Percentiles rank a stretch among this genome's conserved stretches.
These are phyloP conservation scores for Drosophila seguyi DNA, from an alignment of 1,140 invertebrate genomes.

Conservation along the genomic window DNA sequence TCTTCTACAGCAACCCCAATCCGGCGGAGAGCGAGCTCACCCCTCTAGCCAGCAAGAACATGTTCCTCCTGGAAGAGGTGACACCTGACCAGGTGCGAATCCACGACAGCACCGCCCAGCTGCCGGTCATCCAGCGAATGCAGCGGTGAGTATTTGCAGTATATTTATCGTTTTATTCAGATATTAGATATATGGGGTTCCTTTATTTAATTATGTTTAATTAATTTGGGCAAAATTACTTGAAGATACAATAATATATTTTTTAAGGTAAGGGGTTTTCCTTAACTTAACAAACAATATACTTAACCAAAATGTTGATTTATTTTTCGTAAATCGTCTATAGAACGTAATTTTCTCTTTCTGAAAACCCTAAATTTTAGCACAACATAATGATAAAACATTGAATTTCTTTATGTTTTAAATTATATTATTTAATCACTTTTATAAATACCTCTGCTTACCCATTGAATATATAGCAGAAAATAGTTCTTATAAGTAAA, in stretches of 20 bases:
- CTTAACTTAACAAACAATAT: too few species aligned
- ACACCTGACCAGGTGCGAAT: slow-evolving; percentile 90
- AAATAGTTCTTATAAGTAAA: slow-evolving; percentile 14
- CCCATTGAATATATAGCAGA: background rate
- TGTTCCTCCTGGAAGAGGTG: slow-evolving; percentile 80
- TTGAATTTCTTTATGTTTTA: background rate
- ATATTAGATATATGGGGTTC: background rate
- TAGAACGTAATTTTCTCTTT: too few species aligned
- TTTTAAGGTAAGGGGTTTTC: too few species aligned
- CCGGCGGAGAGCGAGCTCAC: slow-evolving; percentile 31
- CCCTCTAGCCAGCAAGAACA: slow-evolving; percentile 64
- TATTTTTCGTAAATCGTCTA: too few species aligned
- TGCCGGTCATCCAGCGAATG: slow-evolving; percentile 88
- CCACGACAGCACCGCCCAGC: slow-evolving; percentile 90
- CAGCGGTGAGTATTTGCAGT: slow-evolving; percentile 64
- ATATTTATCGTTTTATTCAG: too few species aligned
- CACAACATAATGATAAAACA: too few species aligned
- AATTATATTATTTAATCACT: background rate
- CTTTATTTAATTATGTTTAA: background rate
- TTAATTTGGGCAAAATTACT: too few species aligned
- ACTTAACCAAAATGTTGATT: too few species aligned
- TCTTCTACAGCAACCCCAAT: slow-evolving; percentile 83
- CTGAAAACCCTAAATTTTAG: too few species aligned
- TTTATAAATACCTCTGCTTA: background rate
- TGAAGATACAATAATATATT: too few species aligned